These are phyloP conservation scores for Peromyscus melanophrys DNA, from an alignment of 2,797 vertebrate genomes.

Conservation along the genomic window DNA sequence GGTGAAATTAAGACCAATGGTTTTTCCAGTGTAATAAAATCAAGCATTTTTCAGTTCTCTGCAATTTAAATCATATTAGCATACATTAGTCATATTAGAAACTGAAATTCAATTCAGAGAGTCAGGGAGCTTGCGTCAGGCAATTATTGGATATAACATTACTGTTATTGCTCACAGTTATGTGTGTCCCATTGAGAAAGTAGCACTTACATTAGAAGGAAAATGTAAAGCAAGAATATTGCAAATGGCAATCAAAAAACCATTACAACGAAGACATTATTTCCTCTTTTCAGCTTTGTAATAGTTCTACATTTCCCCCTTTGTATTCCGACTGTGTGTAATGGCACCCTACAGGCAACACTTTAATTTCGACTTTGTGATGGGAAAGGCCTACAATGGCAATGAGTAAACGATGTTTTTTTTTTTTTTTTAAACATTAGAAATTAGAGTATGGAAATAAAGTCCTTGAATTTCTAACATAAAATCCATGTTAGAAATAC, in stretches of 20 bases:
- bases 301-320: slow-evolving; percentile 9
- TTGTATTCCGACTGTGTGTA: slow-evolving; percentile 9
- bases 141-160: slow-evolving; percentile 63
- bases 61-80: slow-evolving; percentile 77
- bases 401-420: slow-evolving; percentile 34
- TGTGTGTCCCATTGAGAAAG: slow-evolving; percentile 50
- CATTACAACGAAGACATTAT: slow-evolving; percentile 49
- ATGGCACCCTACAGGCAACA: neutral
- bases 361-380: slow-evolving; percentile 46
- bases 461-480: slow-evolving; percentile 7
- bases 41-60: slow-evolving; percentile 59
- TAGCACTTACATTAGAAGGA: slow-evolving; percentile 10
- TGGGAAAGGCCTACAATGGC: neutral
- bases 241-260: slow-evolving; percentile 69
- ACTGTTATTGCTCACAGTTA: slow-evolving; percentile 30
- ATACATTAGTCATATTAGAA: slow-evolving; percentile 75
- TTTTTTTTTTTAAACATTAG: neutral
- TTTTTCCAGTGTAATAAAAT: slow-evolving; percentile 61
- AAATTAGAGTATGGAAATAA: slow-evolving; percentile 39
- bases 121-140: slow-evolving; percentile 32
- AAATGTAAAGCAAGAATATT: slow-evolving; percentile 61
- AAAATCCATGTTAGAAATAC: neutral
- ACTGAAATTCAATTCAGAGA: slow-evolving; percentile 71
- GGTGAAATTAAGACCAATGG: slow-evolving; percentile 69
- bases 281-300: slow-evolving; percentile 34